Conservation (phyloP, 35 echinoderm and acorn worm species). For the Ophiothrix spiculata region DNA sequence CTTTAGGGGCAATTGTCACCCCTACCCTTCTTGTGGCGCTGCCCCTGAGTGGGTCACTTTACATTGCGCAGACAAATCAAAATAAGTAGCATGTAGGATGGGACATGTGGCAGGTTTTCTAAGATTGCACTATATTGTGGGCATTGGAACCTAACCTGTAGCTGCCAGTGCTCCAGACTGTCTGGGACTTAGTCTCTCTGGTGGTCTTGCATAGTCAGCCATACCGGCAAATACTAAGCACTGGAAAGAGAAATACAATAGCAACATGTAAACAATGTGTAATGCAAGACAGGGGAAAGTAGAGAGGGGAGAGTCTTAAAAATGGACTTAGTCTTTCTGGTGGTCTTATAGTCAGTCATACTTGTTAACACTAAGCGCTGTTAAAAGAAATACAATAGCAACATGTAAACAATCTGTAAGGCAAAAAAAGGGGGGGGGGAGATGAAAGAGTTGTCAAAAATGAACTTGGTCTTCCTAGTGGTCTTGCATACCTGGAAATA, state of each 20-base stretch:
- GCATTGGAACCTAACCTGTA: too few species aligned
- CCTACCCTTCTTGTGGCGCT: too few species aligned
- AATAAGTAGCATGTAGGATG: too few species aligned
- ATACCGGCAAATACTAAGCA: conserved; percentile 94
- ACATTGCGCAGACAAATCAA: too few species aligned
- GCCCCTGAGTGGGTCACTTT: too few species aligned
- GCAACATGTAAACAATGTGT: background rate
- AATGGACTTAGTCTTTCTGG: conserved; percentile 83
- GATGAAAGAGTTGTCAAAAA: too few species aligned
- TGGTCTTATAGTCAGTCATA: conserved; percentile 78
- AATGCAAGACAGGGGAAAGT: too few species aligned
- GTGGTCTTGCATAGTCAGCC: conserved; percentile 75
- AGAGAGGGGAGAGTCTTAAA: too few species aligned
- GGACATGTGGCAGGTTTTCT: too few species aligned
- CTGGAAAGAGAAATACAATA: conserved; percentile 5
- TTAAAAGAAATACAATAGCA: background rate
- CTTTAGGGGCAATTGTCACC: too few species aligned
- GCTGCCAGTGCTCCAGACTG: conserved; percentile 90
- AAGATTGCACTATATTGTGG: too few species aligned
- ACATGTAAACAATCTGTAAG: background rate
- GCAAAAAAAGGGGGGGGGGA: too few species aligned
- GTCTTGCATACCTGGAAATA: conserved; percentile 87
- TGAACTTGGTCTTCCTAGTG: conserved; percentile 77
- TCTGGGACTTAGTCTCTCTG: conserved; percentile 76
- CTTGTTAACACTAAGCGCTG: conserved; percentile 90